Base-by-base conservation (phyloP, 2,797 vertebrate genomes). In the Selene dorsalis region DNA sequence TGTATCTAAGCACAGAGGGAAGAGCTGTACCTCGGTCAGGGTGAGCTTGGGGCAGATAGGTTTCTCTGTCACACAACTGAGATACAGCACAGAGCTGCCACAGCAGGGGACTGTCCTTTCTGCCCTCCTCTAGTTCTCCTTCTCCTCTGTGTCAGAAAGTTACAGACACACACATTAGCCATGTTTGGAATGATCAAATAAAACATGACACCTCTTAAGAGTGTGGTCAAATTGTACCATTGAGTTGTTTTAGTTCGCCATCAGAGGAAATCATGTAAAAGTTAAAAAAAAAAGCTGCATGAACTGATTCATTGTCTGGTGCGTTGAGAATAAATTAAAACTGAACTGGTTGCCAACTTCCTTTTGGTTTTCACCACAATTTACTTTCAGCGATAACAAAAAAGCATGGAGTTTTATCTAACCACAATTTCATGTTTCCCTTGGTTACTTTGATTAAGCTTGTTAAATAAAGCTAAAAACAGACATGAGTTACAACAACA, bases 31-130 rank as follows among this genome's bases (percentile, higher is more conserved):
- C 81, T 68, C 64, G 64, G 75, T 81, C 78, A 64, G 85, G 82
- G 84, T 80, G 77, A 89, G 72, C 73, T 73, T 7, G 18, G 24
- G 77, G 83, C 68, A 62, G 79, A 88, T 71, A 81, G 75, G 59
- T 78, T 28, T 17, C 63, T 69, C 68, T 76, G 82, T 82, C 78
- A 80, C 73, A 74, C n/a, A 63, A 53, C 66, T 43, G 41, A 65
- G 76, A 82, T 61, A 57, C 43, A 82, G 61, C 28, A 62, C 78
- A 82, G 82, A 71, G 56, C 65, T 74, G 68, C 30, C 58, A 77
- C 77, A 76, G 74, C 57, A 48, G 50, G n/a, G 12, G 13, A 64
- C 50, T 56, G 73, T 62, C 70, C 62, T 68, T 47, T 62, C 52
- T 71, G 39, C 38, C 55, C 41, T 50, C 41, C 66, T 39, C 55